Evolutionary conservation across 92 coral and sea anemone species (phyloP), one percentile per base, ranked within the genome.

Genomic region (Anthopleura xanthogrammica): DNA sequence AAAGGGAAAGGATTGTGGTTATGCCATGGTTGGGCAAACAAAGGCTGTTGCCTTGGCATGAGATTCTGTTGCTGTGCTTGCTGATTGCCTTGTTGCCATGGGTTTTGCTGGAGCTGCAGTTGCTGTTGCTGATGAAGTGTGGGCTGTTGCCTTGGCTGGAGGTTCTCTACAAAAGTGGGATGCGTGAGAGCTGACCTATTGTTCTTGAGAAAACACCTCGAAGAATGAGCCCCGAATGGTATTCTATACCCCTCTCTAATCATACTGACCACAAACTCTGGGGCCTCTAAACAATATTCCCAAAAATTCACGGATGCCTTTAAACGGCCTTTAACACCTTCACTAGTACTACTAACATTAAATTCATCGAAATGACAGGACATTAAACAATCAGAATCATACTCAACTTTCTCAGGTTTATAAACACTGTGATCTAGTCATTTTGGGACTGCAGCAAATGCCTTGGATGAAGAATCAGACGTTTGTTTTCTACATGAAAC

Each of bases 1-100:
- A 88, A 41, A 39, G 79, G 50, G 72, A 84, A 88, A 68, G 85
- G 91, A 79, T 84, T 87, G 50, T 8, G 64, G 82, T 84, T 80
- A 66, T 79, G 88, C 54, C 75, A 84, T 23, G 85, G 88, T 36
- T 78, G 85, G 42, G 78, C 39, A 75, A 75, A 75, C 64, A 57
- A 4, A 57, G 64, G 64, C 64, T 57, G 64, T 57, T 57, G 64
- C 17, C 43, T 70, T 23, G 75, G 13, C 50, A 10, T 54, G 46
- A 4, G 50, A 6, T 3, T 41, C 54, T 75, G 78, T 40, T 40
- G 78, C 23, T 41, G 52, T 75, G 22, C 23, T 40, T 75, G 54
- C 78, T 23, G 78, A 40, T 41, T 19, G 40, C 5, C 41, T 4
- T 72, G 77, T 72, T n/a, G n/a, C n/a, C 36, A 29, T 29, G 36